These are phyloP conservation scores for Parthenolecanium corni DNA, from an alignment of 2,888 invertebrate genomes.

Conservation along the genomic window DNA sequence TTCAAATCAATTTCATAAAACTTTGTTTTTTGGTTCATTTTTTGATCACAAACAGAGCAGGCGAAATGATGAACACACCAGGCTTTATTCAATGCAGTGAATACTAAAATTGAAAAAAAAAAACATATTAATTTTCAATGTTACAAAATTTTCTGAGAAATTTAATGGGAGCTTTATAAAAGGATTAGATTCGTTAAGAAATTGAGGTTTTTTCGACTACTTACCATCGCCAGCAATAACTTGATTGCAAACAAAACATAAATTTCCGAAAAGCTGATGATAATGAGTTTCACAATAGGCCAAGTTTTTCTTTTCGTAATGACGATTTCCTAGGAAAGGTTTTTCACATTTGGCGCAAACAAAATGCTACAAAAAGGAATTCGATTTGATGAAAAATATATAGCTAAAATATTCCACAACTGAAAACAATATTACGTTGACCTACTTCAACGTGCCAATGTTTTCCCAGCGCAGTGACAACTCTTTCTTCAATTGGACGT, in stretches of 20 bases:
- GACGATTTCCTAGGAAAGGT: conserved; percentile 96
- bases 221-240: conserved; percentile 94
- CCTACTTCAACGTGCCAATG: conserved; percentile 93
- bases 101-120: conserved; percentile 52
- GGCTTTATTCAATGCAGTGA: conserved; percentile 94
- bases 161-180: too few species aligned
- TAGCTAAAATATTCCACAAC: too few species aligned
- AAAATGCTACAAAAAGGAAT: conserved; percentile 63
- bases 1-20: conserved; percentile 98
- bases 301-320: conserved; percentile 95
- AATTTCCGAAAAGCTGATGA: conserved; percentile 95
- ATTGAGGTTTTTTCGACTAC: conserved; percentile 35
- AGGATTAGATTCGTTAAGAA: too few species aligned
- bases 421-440: too few species aligned
- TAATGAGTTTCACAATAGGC: conserved; percentile 99
- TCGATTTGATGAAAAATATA: too few species aligned
- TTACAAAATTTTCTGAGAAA: too few species aligned
- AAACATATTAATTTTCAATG: not conserved
- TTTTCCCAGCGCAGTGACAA: conserved; percentile 95
- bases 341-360: conserved; percentile 99
- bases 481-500: conserved; percentile 95
- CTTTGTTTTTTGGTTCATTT: conserved; percentile 92
- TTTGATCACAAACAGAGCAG: conserved; percentile 91
- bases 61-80: conserved; percentile 99
- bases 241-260: conserved; percentile 97